Evolutionary conservation across 2,888 invertebrate species (phyloP), one percentile per base, ranked within the genome.

Genomic region (Platycheirus rosarum): DNA sequence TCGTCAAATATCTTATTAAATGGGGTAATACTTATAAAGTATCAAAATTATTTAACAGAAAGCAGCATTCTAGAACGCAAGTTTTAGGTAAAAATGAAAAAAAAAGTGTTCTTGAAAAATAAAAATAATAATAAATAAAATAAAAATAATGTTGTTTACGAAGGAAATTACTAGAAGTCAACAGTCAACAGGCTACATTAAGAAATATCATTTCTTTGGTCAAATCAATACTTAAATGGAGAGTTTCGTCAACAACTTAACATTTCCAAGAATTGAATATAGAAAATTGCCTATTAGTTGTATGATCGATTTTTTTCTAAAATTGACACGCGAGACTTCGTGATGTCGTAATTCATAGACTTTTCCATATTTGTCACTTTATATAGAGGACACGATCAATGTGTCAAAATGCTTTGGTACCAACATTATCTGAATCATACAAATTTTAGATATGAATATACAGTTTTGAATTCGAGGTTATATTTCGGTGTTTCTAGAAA

Each of bases 301-400:
- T 14, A 18, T 40, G 20, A 57, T 57, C 55, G 55, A 57, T 57
- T 40, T 57, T 62, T 20, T 23, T 35, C 16, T 37, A 57, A 9
- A 23, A 55, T 37, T 46, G 57, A 70, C 48, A 16, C 26, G 29
- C 2, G 14, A 57, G 9, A 40, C 14, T 55, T 80, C 80, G 80
- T 80, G 80, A 66, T 70, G 80, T 62, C 60, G 70, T 80, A 75
- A 60, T 55, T 80, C 75, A 80, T 16, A 20, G 60, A 70, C 46
- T 53, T 66, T 49, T 23, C 13, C 60, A 70, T 75, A 80, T 80
- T 80, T 80, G 70, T 80, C 80, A 80, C 60, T 70, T 53, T 7
- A 44, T 65, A 75, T 70, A 80, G 80, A 80, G 80, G 75, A 75
- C 80, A 75, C 80, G 80, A 71, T 37, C 70, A 65, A 60, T 71